Percentiles rank a stretch among this genome's conserved stretches.
Evolutionary conservation across 2,113 vertebrate species (phyloP).

Genomic region (mouse (Mus musculus)): DNA sequence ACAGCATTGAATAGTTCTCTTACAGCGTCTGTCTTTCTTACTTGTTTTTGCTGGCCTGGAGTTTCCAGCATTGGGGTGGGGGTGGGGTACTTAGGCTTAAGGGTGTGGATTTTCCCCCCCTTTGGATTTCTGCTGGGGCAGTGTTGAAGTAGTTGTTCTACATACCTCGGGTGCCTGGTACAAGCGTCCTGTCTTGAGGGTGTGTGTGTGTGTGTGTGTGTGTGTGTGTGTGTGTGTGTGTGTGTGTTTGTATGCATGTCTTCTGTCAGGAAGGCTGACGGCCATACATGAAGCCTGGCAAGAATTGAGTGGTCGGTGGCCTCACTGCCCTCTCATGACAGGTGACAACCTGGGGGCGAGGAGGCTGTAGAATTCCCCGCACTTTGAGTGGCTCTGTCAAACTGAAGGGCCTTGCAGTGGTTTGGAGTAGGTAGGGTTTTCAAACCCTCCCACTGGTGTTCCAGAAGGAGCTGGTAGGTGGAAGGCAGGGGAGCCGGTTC

Average conservation of each 20-base stretch:
- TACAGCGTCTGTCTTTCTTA: accelerated
- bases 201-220: background rate
- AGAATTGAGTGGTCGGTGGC: accelerated
- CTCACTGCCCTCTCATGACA: background rate
- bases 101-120: accelerated
- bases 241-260: too few relatives aligned
- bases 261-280: background rate
- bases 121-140: background rate
- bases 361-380: background rate
- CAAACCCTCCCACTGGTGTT: background rate
- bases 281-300: background rate
- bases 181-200: background rate
- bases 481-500: background rate
- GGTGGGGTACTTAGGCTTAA: background rate
- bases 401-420: background rate
- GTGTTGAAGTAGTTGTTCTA: accelerated
- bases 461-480: background rate
- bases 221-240: background rate
- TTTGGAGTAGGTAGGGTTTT: background rate
- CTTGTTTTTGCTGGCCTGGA: background rate
- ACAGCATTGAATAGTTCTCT: background rate
- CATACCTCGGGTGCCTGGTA: background rate
- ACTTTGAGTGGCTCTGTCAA: background rate
- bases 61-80: background rate
- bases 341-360: background rate